Evolutionary conservation across 2,888 invertebrate genomes (phyloP).

Genomic region (Lasioglossum figueresi): DNA sequence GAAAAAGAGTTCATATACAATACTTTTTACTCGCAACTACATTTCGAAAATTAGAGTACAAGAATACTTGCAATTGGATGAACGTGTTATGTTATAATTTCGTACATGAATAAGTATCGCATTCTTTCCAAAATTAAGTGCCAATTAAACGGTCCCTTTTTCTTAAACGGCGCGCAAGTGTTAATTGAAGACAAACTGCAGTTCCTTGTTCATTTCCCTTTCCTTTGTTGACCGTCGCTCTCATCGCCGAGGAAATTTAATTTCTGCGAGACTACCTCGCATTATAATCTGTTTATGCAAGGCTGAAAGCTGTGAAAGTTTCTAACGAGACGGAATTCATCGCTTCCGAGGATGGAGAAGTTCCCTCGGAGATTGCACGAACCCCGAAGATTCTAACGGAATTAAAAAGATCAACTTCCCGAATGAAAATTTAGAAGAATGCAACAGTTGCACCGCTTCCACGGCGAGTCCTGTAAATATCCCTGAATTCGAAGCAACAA

Average conservation of each 20-base stretch:
- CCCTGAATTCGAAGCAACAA: background rate
- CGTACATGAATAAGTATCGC: background rate
- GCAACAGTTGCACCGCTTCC: background rate
- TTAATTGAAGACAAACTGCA: background rate
- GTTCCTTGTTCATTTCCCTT: background rate
- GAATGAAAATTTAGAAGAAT: background rate
- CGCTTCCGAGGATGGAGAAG: background rate
- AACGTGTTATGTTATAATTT: too few species aligned
- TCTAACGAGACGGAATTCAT: constrained; percentile 14
- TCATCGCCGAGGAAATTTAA: background rate
- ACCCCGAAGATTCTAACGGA: background rate
- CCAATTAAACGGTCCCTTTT: background rate
- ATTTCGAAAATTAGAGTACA: too few species aligned
- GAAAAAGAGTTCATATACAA: too few species aligned
- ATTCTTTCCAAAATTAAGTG: background rate
- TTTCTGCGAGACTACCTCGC: background rate
- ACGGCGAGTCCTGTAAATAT: background rate
- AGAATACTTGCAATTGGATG: too few species aligned
- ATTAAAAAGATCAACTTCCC: constrained; percentile 9
- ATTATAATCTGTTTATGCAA: constrained; percentile 12
- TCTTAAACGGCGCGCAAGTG: background rate
- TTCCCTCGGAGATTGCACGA: background rate
- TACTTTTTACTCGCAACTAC: too few species aligned
- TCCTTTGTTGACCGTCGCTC: background rate
- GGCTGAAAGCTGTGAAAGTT: constrained; percentile 6